phyloP scores from a whole-genome alignment of 2,113 vertebrate species.

The Malurus alboscapulatus region DNA sequence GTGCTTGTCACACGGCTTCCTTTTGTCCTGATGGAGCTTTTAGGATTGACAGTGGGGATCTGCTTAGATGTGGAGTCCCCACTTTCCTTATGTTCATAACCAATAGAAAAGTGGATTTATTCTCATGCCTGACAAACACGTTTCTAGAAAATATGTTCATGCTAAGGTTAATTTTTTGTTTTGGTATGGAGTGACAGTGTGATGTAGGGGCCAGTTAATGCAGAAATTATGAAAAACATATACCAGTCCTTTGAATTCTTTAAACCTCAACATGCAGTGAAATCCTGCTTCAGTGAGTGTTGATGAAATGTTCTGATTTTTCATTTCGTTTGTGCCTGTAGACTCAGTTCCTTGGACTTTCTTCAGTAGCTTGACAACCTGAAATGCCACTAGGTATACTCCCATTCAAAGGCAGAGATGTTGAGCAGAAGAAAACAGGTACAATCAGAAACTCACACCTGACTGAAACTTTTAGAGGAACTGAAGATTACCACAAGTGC shows the following conservation, averaged over 20 bases:
- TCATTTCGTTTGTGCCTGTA: background rate
- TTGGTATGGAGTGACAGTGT: background rate
- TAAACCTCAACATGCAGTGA: background rate
- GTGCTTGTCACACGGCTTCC: fast-evolving
- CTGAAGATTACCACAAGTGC: background rate
- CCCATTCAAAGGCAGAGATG: background rate
- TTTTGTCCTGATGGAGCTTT: background rate
- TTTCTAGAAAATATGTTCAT: background rate
- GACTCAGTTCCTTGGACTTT: background rate
- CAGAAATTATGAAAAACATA: background rate
- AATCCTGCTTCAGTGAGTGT: background rate
- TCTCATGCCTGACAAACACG: background rate
- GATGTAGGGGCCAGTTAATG: background rate
- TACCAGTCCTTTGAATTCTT: background rate
- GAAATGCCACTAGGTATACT: background rate
- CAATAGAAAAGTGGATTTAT: background rate
- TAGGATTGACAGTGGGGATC: background rate
- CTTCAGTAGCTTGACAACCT: background rate
- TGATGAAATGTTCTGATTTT: background rate
- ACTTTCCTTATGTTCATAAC: background rate
- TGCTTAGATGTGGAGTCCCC: background rate
- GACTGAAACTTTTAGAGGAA: slow-evolving; percentile 6
- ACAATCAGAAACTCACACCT: background rate
- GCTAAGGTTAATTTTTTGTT: background rate
- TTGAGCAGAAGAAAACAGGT: background rate